Conservation (phyloP, 1,140 invertebrate genomes). For the Xylocopa sonorina region DNA sequence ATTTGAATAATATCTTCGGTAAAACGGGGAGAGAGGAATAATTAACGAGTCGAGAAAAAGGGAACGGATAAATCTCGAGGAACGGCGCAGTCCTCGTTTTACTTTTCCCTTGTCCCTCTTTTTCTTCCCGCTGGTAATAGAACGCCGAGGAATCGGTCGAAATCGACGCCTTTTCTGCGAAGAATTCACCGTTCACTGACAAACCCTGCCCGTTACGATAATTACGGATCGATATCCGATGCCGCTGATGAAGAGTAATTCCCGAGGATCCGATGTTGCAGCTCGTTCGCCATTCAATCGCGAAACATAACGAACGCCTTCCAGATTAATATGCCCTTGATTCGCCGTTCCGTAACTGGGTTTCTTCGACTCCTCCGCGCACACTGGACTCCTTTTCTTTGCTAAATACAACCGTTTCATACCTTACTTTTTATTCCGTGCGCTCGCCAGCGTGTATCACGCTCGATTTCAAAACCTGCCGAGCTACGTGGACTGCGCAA, state of each 20-base stretch:
- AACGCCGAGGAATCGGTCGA: not conserved
- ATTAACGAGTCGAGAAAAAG: slow-evolving; percentile 17
- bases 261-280: not conserved
- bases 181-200: slow-evolving; percentile 10
- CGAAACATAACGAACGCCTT: not conserved
- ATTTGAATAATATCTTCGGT: slow-evolving; percentile 9
- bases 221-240: slow-evolving; percentile 31
- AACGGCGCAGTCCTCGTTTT: slow-evolving; percentile 2
- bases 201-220: slow-evolving; percentile 6
- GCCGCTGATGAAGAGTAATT: slow-evolving; percentile 5
- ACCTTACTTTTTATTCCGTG: too few relatives aligned
- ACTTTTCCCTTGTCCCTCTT: slow-evolving; percentile 9
- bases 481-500: too few relatives aligned
- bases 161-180: not conserved
- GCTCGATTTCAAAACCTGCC: too few relatives aligned
- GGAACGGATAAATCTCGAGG: slow-evolving; percentile 2
- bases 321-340: slow-evolving; percentile 52
- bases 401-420: too few relatives aligned
- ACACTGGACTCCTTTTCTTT: too few relatives aligned
- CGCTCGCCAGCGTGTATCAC: too few relatives aligned
- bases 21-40: not conserved
- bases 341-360: too few relatives aligned
- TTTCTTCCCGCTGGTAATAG: not conserved
- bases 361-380: too few relatives aligned
- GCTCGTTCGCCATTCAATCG: slow-evolving; percentile 4